A percentile compares a stretch with the other conserved stretches of the same genome.
Evolutionary conservation across 2,113 vertebrate species (phyloP).

Genomic region (Spermophilus dauricus): DNA sequence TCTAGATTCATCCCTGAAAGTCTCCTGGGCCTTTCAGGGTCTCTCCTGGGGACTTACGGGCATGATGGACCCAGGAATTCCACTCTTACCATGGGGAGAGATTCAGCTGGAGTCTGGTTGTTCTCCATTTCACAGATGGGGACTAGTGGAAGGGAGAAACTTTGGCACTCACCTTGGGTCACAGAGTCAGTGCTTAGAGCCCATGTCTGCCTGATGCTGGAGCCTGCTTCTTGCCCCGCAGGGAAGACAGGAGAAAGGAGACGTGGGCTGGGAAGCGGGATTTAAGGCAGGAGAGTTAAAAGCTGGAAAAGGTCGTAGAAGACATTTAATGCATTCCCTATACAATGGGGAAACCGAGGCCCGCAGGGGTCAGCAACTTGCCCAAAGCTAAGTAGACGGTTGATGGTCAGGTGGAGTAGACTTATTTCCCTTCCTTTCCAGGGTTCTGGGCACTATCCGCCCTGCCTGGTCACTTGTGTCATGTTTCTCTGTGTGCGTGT

Average conservation of each 20-base stretch:
- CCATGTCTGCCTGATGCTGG: not conserved
- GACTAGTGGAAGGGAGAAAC: not conserved
- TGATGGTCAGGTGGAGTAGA: not conserved
- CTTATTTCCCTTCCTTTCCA: not conserved
- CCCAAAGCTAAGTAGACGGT: not conserved
- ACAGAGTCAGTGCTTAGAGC: not conserved
- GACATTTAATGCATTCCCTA: not conserved
- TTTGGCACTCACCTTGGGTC: not conserved
- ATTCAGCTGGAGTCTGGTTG: not conserved
- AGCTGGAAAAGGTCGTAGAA: conserved; percentile 1
- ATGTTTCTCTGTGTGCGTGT: not conserved
- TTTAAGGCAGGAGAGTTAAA: not conserved
- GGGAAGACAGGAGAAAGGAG: conserved; percentile 1
- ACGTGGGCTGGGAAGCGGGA: not conserved
- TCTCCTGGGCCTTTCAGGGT: not conserved
- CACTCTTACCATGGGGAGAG: not conserved
- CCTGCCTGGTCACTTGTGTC: not conserved
- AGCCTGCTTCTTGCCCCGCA: not conserved
- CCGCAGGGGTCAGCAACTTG: not conserved
- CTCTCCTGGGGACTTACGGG: not conserved
- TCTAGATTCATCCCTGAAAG: not conserved
- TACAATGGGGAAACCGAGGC: conserved; percentile 1
- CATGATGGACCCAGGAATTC: not conserved
- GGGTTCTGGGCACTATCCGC: not conserved
- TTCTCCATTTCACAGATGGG: not conserved